A percentile compares a stretch with the other conserved stretches of the same genome.
Evolutionary conservation across 2,113 vertebrate genomes (phyloP).

Genomic region (Eulemur rufifrons): DNA sequence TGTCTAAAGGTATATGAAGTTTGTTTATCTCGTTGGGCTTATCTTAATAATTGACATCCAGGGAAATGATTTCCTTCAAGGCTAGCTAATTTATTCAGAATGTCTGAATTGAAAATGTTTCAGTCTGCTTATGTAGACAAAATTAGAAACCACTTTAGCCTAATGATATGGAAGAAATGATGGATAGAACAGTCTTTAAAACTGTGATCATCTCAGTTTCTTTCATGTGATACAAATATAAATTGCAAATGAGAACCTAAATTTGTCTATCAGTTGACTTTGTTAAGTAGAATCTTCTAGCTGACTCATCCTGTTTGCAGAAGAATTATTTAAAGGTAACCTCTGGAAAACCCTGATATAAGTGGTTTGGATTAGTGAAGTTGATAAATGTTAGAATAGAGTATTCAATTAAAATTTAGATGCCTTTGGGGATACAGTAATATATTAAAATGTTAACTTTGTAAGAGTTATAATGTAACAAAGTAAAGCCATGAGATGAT

Average conservation of each 20-base stretch:
- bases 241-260: constrained; percentile 43
- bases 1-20: constrained; percentile 27
- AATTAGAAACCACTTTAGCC: constrained; percentile 42
- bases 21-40: constrained; percentile 37
- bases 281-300: background rate
- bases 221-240: constrained; percentile 31
- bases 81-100: constrained; percentile 13
- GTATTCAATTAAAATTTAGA: background rate
- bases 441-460: background rate
- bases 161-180: constrained; percentile 39
- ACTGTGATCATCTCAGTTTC: constrained; percentile 28
- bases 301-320: background rate
- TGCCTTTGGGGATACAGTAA: background rate
- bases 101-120: constrained; percentile 37
- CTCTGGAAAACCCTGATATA: background rate
- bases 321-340: constrained; percentile 16
- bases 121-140: constrained; percentile 19
- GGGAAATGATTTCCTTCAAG: constrained; percentile 7
- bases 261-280: constrained; percentile 36
- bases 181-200: constrained; percentile 18
- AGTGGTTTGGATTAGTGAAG: background rate
- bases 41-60: background rate
- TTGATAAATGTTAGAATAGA: constrained; percentile 2
- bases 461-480: background rate
- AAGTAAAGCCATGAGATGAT: background rate